These are phyloP conservation scores for Acanthoscelides obtectus DNA, from an alignment of 2,888 invertebrate genomes.

Conservation along the genomic window DNA sequence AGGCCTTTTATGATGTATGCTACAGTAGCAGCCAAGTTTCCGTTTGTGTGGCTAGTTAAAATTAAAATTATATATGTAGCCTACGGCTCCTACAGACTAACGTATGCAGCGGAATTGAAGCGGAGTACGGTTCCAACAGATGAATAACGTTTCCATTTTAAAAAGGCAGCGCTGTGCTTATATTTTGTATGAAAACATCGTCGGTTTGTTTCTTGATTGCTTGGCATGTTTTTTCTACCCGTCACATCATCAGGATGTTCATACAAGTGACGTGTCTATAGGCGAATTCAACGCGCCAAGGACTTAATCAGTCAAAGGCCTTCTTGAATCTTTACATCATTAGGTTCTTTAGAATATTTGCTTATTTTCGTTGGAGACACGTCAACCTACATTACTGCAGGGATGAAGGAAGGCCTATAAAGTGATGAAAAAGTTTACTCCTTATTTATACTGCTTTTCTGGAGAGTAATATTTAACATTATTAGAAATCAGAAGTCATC, in stretches of 20 bases:
- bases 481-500: too few species aligned
- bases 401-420: neutral
- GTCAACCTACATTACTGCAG: neutral
- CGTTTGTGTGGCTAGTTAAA: neutral
- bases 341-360: neutral
- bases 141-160: constrained; percentile 2
- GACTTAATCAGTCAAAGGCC: neutral
- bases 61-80: neutral
- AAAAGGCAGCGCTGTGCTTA: constrained; percentile 1
- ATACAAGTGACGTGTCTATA: constrained; percentile 7
- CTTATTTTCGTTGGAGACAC: neutral
- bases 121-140: neutral
- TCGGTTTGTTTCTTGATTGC: constrained; percentile 9
- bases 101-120: too few species aligned
- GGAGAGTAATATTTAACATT: too few species aligned
- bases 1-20: neutral
- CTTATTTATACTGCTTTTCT: too few species aligned
- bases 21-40: neutral
- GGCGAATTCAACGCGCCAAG: neutral
- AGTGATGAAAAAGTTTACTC: too few species aligned
- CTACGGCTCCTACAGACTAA: neutral
- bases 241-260: constrained; percentile 7
- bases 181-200: constrained; percentile 11
- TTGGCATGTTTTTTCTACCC: constrained; percentile 9
- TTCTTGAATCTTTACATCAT: neutral